Evolutionary conservation across 2,113 vertebrate species (phyloP), one percentile per base, ranked within the genome.

Genomic region (Cariama cristata): DNA sequence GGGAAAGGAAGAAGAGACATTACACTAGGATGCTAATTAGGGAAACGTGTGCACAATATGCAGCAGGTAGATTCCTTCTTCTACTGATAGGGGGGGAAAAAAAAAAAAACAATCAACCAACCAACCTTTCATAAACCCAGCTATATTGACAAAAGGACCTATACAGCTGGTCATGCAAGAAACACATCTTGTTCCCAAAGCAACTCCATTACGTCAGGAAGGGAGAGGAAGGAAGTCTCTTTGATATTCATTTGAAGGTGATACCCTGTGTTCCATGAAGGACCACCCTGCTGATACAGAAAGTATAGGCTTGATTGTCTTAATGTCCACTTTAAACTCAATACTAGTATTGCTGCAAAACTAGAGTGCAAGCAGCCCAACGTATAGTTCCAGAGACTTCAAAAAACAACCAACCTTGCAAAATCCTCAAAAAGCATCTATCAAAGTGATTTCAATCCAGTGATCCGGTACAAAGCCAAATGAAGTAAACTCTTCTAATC

Each of bases 401-500:
- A 97, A 86, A 94, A 91, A 88, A 71, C 60, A 83, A 72, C 32
- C 60, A 97, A 58, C 64, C 56, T 97, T 91, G 94, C n/a, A 79
- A 95, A 96, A 95, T 96, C 95, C 96, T 92, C 93, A 87, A 97
- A 98, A 98, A 97, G 93, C 95, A 96, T 96, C 97, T 97, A 91
- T 97, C 96, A 98, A 98, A 98, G 97, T 94, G 90, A 98, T 98
- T 98, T 98, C 96, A 98, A 93, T 96, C 93, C 96, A 98, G 95
- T 90, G 97, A 98, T 98, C 95, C 93, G 66, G 91, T 93, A 96
- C 93, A 96, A 96, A 98, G 98, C 98, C 97, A 98, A 98, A 98
- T 98, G 96, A 98, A 97, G 96, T 98, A 99, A 99, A 56, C 97
- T 97, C 96, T 97, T 98, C 98, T 99, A 99, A 99, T 99, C 98